Evolutionary conservation across 2,888 invertebrate species (phyloP), one percentile per base, ranked within the genome.

Genomic region (Bombylius major): DNA sequence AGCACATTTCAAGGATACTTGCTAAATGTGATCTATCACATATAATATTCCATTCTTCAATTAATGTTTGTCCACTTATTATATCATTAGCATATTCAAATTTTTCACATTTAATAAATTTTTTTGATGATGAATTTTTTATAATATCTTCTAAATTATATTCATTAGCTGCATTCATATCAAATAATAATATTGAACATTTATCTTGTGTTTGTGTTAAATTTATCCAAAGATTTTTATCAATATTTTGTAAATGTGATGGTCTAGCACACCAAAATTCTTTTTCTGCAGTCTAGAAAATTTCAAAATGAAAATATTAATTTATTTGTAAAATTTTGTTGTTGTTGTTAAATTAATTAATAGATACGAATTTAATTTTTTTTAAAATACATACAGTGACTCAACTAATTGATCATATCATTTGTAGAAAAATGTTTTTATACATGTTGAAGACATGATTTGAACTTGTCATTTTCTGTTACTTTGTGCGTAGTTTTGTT

Each of bases 1-100:
- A 84, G 66, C 80, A 78, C 78, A 81, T 82, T 69, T 83, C 83
- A 7, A 81, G 79, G 33, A 81, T 70, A 63, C 79, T 81, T 53
- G 75, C 70, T 51, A 82, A 67, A 58, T 77, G 75, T 59, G 75
- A 69, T 56, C 76, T 71, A 58, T 77, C 78, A 64, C 84, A 84
- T 11, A 84, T 77, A 56, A 84, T 67, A 58, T 75, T 69, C 70
- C 81, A 84, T 71, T 83, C 81, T 34, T 79, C 76, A 36, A 79
- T 76, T 53, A 82, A 69, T 0, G 82, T 82, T 50, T 72, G 70
- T 12, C 77, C 78, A 62, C 71, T 67, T 12, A 62, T 62, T 5
- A 49, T 60, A 50, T 62, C 56, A 5, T 65, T 64, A 11, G 8
- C 9, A 62, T 73, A 77, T 58, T 75, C 74, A 68, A 77, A 78